Base-by-base conservation (phyloP, 2,113 vertebrate species). In the Pelecanus crispus region DNA sequence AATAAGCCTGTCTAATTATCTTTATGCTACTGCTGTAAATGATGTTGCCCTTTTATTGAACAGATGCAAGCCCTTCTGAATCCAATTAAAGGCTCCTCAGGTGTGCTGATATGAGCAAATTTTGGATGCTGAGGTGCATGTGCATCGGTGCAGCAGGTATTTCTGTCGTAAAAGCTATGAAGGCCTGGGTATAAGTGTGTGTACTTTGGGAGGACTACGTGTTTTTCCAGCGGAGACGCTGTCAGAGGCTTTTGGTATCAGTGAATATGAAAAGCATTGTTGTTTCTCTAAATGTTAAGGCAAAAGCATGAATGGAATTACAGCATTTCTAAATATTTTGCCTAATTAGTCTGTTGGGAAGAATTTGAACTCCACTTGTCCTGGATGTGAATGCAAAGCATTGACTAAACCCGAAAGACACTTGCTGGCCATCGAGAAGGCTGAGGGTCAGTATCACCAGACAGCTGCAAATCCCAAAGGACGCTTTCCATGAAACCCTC, bases 261-360 rank as follows among this genome's bases (percentile, higher is more conserved):
- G n/a, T 45, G 47, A 63, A 58, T 42, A 66, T 11, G 44, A 88
- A 47, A 79, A 72, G 92, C 88, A 58, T 91, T 79, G 63, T 97
- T 96, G 86, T 93, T 95, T 87, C 74, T 74, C 84, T 81, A 82
- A 96, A 82, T 84, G 85, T 86, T 93, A 70, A 15, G 66, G 81
- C 87, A 80, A 88, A 94, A 55, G 90, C 77, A 92, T 59, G 89
- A 95, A 78, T 85, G 91, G 85, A 70, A 85, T 92, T 84, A 81
- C 61, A 95, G 58, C 36, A 8, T 89, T 96, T 90, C 92, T 93
- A 96, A 97, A 93, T 94, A 97, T 90, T 96, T 94, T 87, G 90
- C 95, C 95, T 96, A 94, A 71, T 95, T 96, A 90, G 78, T 96
- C 94, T 96, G 94, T 92, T n/a, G 90, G 92, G 88, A 96, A 95